Base-by-base conservation (phyloP, 2,113 vertebrate species). In the Eublepharis macularius region DNA sequence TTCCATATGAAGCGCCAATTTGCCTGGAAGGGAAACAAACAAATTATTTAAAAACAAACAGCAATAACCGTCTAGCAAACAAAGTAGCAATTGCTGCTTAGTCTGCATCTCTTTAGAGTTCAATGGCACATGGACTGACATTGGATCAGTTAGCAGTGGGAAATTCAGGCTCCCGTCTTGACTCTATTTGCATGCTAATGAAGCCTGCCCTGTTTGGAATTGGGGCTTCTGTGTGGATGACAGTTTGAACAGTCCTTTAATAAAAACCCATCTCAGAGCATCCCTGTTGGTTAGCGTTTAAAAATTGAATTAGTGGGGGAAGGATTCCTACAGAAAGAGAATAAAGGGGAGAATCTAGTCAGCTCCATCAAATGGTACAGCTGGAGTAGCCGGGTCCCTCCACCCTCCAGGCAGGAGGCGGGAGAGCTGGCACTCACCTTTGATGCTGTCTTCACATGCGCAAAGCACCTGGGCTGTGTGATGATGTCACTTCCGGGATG, bases 1-100 rank as follows among this genome's bases (percentile, higher is more conserved):
- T 86, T 57, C 86, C 57, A 9, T 12, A 86, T 65, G 74, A 80
- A 80, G 81, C 21, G 60, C 60, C 29, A 4, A 81, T 77, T 84
- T 60, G 26, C 5, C 19, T 24, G 0, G 29, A 76, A 80, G 19
- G 32, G 54, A 29, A 82, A 87, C 7, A 19, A 47, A 32, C 29
- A 74, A 45, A 6, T 6, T 84, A 36, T 29, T 84, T 10, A 82
- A 78, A 89, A 80, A 2, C 0, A 0, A 82, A 45, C 14, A 73
- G 43, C 41, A 74, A 1, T 41, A 72, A 36, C 43, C 84, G 84
- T 34, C 3, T 57, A 54, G 14, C 12, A 78, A 60, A 12, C 54
- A 49, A 29, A 41, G 19, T 13, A 63, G 24, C 21, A 41, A 63
- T 21, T 14, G 3, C 24, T 75, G 4, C 29, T 70, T 2, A 2